phyloP scores from a whole-genome alignment of 2,797 vertebrate genomes.

The Sylvia borin region DNA sequence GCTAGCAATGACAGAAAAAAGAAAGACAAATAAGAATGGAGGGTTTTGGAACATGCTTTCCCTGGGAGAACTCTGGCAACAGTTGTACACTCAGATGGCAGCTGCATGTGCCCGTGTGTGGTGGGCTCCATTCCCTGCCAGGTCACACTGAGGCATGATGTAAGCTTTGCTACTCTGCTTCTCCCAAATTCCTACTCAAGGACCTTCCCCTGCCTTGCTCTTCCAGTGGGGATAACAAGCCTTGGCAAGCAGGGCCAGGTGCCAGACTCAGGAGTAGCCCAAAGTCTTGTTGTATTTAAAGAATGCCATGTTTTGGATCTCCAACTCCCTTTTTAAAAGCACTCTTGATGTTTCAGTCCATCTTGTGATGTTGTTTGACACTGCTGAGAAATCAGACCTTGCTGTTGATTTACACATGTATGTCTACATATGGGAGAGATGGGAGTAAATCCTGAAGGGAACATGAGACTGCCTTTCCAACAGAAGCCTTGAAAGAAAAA shows the following conservation, averaged over 20 bases:
- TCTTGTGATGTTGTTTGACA: neutral
- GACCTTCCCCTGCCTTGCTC: neutral
- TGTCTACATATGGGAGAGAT: accelerated
- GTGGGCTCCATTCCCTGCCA: neutral
- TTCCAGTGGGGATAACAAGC: neutral
- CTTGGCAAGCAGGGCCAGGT: neutral
- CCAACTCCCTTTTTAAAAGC: neutral
- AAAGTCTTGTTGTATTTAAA: neutral
- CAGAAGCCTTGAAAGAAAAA: neutral
- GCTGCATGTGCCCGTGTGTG: accelerated
- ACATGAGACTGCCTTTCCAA: neutral
- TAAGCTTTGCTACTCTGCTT: neutral
- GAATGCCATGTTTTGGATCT: neutral
- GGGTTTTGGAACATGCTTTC: neutral
- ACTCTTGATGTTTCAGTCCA: neutral
- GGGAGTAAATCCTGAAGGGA: neutral
- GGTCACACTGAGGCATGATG: neutral
- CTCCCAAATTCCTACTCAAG: neutral
- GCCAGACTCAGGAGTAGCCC: neutral
- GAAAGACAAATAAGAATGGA: neutral
- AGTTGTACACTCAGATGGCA: neutral
- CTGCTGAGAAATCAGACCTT: neutral
- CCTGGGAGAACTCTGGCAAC: neutral
- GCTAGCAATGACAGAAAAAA: neutral
- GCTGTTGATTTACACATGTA: neutral